These are phyloP conservation scores for Nomada ferruginata DNA, from an alignment of 2,888 invertebrate genomes.

Conservation along the genomic window DNA sequence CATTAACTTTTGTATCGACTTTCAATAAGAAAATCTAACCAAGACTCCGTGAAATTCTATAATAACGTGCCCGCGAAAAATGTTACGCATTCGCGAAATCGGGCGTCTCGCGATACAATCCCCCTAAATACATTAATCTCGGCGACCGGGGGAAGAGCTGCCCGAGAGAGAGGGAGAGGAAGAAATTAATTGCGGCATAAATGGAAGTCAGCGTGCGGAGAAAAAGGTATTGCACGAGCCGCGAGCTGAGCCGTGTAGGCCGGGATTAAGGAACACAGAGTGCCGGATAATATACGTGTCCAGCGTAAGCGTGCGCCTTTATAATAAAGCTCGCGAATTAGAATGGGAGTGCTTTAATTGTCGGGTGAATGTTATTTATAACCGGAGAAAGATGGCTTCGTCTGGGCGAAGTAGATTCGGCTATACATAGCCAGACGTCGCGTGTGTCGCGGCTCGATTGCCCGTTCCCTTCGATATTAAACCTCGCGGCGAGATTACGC, in stretches of 20 bases:
- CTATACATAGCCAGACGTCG: too few species aligned
- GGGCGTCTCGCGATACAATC: too few species aligned
- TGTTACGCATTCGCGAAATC: too few species aligned
- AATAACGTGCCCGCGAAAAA: too few species aligned
- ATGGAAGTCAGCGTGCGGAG: slow-evolving; percentile 34
- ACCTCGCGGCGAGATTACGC: slow-evolving; percentile 28
- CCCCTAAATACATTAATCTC: slow-evolving; percentile 2
- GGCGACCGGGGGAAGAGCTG: not conserved
- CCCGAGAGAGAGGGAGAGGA: not conserved
- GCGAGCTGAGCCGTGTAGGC: slow-evolving; percentile 47
- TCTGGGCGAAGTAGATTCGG: too few species aligned
- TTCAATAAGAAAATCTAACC: too few species aligned
- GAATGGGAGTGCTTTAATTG: slow-evolving; percentile 76
- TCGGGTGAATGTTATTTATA: slow-evolving; percentile 75
- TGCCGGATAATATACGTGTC: slow-evolving; percentile 60
- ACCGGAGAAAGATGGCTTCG: slow-evolving; percentile 2
- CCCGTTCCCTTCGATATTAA: slow-evolving; percentile 42
- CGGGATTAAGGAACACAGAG: slow-evolving; percentile 55
- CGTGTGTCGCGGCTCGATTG: slow-evolving; percentile 5
- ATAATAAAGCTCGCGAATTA: slow-evolving; percentile 77
- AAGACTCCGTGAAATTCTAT: too few species aligned
- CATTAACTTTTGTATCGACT: too few species aligned
- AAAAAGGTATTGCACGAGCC: slow-evolving; percentile 46
- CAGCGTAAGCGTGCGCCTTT: slow-evolving; percentile 68
- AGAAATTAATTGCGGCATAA: slow-evolving; percentile 47